Conservation (phyloP, 2,888 invertebrate genomes). For the Diaprepes abbreviatus region DNA sequence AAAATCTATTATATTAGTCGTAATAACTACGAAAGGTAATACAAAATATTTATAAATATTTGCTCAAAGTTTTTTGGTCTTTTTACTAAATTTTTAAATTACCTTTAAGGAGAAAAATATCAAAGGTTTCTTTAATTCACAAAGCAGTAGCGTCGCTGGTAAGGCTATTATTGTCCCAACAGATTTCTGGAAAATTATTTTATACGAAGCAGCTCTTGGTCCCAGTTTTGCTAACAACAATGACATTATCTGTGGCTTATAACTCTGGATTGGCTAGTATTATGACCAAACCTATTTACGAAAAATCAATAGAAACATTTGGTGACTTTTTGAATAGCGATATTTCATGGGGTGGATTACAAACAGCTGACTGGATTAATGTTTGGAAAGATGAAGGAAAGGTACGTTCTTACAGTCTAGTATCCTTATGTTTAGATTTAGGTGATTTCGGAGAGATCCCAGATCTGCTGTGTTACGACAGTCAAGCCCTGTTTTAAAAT, state of each 20-base stretch:
- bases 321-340: slow-evolving; percentile 72
- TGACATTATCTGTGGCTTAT: slow-evolving; percentile 17
- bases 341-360: slow-evolving; percentile 75
- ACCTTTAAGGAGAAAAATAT: not conserved
- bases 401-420: slow-evolving; percentile 7
- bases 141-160: not conserved
- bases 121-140: not conserved
- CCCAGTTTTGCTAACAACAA: slow-evolving; percentile 4
- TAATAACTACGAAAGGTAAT: not conserved
- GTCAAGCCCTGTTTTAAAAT: too few species aligned
- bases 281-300: slow-evolving; percentile 71
- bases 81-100: too few species aligned
- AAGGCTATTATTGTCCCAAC: slow-evolving; percentile 8
- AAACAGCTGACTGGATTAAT: slow-evolving; percentile 27
- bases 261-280: slow-evolving; percentile 73
- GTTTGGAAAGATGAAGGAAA: slow-evolving; percentile 15
- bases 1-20: not conserved
- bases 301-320: slow-evolving; percentile 73
- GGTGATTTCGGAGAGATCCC: too few species aligned
- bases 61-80: too few species aligned
- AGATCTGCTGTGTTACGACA: too few species aligned
- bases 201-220: slow-evolving; percentile 4
- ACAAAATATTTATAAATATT: too few species aligned
- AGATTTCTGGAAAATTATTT: not conserved
- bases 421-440: too few species aligned